Conservation (phyloP, 2,888 invertebrate genomes). For the Epinotia nisella region DNA sequence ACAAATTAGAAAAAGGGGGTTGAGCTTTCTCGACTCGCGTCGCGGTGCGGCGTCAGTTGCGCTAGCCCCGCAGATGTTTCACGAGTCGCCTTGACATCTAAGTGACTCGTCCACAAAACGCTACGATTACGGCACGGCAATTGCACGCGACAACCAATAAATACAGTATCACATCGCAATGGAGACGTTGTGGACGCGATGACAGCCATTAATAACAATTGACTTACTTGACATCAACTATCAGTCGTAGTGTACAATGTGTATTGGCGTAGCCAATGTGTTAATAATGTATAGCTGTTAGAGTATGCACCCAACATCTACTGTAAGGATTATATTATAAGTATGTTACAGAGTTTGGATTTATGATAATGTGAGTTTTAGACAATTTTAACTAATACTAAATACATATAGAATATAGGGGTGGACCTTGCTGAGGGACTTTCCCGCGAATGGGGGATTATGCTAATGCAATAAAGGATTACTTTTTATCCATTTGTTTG, state of each 20-base stretch:
- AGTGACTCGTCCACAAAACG: background rate
- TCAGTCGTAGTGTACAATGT: slow-evolving; percentile 14
- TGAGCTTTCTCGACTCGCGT: no score
- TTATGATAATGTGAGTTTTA: background rate
- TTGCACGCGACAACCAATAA: slow-evolving; percentile 36
- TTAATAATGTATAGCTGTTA: slow-evolving; percentile 14
- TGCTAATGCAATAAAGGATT: no score
- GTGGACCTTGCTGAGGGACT: no score
- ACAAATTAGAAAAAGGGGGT: no score
- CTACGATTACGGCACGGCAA: background rate
- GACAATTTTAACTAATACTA: no score
- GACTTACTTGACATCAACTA: slow-evolving; percentile 45
- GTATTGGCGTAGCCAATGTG: slow-evolving; percentile 28
- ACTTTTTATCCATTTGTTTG: no score
- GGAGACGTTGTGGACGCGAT: slow-evolving; percentile 38
- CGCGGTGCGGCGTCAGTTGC: no score
- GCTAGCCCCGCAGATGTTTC: no score
- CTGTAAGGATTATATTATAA: background rate
- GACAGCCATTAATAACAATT: slow-evolving; percentile 59
- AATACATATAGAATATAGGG: no score
- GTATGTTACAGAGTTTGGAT: background rate
- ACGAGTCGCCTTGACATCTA: background rate
- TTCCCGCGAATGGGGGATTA: no score
- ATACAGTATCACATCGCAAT: slow-evolving; percentile 34
- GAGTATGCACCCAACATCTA: background rate